Base-by-base conservation (phyloP, 2,888 invertebrate species). In the Automeris io region DNA sequence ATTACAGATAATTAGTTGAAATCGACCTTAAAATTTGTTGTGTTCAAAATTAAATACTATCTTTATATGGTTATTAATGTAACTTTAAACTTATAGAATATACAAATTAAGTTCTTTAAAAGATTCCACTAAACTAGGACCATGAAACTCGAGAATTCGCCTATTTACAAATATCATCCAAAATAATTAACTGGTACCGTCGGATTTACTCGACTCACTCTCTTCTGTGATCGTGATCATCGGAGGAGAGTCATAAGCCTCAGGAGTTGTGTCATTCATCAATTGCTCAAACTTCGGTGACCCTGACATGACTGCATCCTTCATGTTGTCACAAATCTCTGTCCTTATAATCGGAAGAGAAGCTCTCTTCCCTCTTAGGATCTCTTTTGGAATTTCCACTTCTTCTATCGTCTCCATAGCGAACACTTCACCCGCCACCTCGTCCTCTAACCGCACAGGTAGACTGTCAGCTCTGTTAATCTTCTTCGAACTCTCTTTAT, bases 211-310 rank as follows among this genome's bases (percentile, higher is more conserved):
- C 31, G 76, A 68, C 43, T 87, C 87, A 43, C 65, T 71, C 41
- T 87, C 87, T 49, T 87, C 87, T 1, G 87, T 86, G 31, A 87
- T 87, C 0, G 86, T 87, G 37, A 86, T 87, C 78, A 87, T 74
- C 0, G 87, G 86, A 1, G 78, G 77, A 7, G 72, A 62, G 37
- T 74, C 71, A 24, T 70, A 80, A 21, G 18, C 78, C 81, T 33
- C 63, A 68, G 5, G 70, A 25, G 89, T 89, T 23, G 77, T 73
- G 34, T 90, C 89, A 57, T 90, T 88, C 43, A 73, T 76, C 12
- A 90, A 62, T 46, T 88, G 85, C 58, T 90, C 90, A 56, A 90
- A 90, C 53, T 89, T 89, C 0, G 89, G 89, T n/a, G 88, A 88
- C 2, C 79, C 77, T 16, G 77, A 69, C 1, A 88, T 85, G 31